phyloP scores from a whole-genome alignment of 2,797 vertebrate genomes.

The Pachyuromys duprasi region DNA sequence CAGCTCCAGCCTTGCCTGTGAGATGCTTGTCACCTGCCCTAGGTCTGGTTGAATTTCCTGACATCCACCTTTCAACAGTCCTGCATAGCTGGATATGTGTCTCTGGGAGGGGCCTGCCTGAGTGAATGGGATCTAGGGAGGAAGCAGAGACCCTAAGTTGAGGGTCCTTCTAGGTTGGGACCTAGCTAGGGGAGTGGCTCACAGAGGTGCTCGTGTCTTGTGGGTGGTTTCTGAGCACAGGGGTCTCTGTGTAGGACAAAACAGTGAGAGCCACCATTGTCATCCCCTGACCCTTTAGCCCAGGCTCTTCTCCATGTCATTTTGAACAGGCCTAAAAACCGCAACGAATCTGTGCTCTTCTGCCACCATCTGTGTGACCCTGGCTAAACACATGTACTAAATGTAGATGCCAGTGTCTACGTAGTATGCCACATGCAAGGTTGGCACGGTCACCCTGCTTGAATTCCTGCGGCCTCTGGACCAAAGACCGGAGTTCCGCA shows the following conservation, averaged over 20 bases:
- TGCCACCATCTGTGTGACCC: background rate
- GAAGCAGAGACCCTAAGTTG: background rate
- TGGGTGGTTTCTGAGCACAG: background rate
- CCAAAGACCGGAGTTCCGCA: background rate
- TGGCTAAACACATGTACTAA: background rate
- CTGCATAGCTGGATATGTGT: fast-evolving
- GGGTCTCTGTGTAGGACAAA: background rate
- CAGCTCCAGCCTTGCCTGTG: background rate
- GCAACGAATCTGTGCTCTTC: background rate
- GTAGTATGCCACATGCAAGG: background rate
- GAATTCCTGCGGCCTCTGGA: background rate
- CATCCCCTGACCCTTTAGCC: background rate
- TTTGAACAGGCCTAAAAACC: background rate
- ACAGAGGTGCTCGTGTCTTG: background rate
- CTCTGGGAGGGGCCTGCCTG: background rate
- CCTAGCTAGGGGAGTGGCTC: background rate
- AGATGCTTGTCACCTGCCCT: too few species aligned
- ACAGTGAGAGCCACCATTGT: background rate
- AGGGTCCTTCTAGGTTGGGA: background rate
- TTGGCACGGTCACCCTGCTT: background rate
- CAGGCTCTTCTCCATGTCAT: background rate
- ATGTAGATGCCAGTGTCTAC: background rate
- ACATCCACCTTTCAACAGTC: background rate
- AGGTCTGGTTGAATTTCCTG: background rate
- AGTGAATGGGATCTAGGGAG: background rate